Evolutionary conservation across 2,888 invertebrate species (phyloP), one percentile per base, ranked within the genome.

Genomic region (Cactoblastis cactorum): DNA sequence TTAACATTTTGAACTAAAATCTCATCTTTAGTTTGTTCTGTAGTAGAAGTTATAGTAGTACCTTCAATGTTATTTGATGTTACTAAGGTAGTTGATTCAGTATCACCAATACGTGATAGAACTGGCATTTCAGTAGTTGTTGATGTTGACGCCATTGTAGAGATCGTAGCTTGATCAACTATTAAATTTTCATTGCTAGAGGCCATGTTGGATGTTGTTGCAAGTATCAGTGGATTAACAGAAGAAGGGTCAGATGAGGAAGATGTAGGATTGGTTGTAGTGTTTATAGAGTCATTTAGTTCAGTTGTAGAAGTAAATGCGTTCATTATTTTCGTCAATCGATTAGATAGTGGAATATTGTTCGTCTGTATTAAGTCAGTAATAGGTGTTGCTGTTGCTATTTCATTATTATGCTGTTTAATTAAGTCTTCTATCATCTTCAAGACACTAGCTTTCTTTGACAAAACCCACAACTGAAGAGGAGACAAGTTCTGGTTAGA

Each of bases 381-480:
- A 56, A 87, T 62, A 39, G 80, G 71, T 50, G 71, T 66, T 49
- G 74, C 76, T 57, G 80, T 85, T 33, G 76, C 77, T 57, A 89
- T 66, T 70, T 90, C 89, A 49, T 75, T 71, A 60, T 90, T 84
- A 56, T 90, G 89, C 61, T 82, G 77, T 61, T 74, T 71, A 61
- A 90, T 80, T 38, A 90, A 65, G 53, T 89, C 83, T 79, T 90
- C 89, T 50, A 90, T 90, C 82, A 89, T 87, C 71, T 87, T 79
- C 53, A 90, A 75, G 55, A 90, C 83, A 56, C 77, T 77, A 54
- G 90, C 89, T 74, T 88, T 85, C 67, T 83, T 86, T n/a, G 89
- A 85, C 54, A 90, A 67, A 58, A 89, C 72, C 85, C 82, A 85
- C 57, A 89, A 62, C 58, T 89, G 84, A 46, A 83, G 57, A 35